Base-by-base conservation (phyloP, 2,113 vertebrate species). In the Merops nubicus region DNA sequence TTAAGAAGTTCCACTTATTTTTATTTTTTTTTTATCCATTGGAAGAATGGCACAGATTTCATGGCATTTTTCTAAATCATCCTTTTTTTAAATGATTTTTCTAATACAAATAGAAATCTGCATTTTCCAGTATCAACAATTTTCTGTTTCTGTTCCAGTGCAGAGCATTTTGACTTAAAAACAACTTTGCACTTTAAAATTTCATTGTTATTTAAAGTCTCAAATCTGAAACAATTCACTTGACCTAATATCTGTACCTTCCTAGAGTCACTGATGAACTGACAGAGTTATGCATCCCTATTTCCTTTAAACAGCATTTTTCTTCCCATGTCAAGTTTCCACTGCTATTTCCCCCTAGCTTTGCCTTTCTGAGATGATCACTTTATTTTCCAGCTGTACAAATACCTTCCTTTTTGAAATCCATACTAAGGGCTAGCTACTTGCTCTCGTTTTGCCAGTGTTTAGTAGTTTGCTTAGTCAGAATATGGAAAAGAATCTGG, bases 21-120 rank as follows among this genome's bases (percentile, higher is more conserved):
- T 9, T n/a, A n/a, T n/a, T n/a, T n/a, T n/a, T 29, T 33, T 36
- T 26, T 23, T 26, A 0, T 4, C 3, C 5, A 21, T 26, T 3
- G 3, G 18, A 72, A 64, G 15, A 53, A 56, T 5, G 57, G 18
- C 21, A 28, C 5, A 36, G 8, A 22, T 57, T 85, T 65, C 15
- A n/a, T n/a, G 5, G 21, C 4, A 12, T 42, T 86, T 50, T 72
- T 65, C 9, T 29, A 88, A 74, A 34, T 40, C 1, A 29, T 50
- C 11, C 80, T 88, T 2, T 5, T 56, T 85, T 88, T 70, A 12
- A 12, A 15, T 45, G 0, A 12, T 48, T 85, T 45, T 80, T 73
- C 12, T 16, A 56, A 34, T 18, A 51, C 54, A 90, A 83, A 36
- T 7, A 56, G 4, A 53, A 79, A 68, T 42, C 22, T 82, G 1